These are phyloP conservation scores for Chymomyza amoena DNA, from an alignment of 2,888 invertebrate species.

Conservation along the genomic window DNA sequence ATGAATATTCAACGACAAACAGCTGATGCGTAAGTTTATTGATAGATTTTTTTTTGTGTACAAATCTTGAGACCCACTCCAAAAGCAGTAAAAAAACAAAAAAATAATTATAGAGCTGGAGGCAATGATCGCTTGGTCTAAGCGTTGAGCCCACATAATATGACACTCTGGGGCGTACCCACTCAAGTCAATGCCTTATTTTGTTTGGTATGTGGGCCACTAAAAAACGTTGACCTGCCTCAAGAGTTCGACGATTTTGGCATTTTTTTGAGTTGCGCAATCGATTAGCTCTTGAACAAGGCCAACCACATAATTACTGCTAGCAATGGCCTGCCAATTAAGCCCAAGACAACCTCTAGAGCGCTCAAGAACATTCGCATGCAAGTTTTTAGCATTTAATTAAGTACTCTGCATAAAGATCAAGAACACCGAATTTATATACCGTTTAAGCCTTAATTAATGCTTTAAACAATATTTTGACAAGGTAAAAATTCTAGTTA, in stretches of 20 bases:
- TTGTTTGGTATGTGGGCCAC: constrained; percentile 39
- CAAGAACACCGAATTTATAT: neutral
- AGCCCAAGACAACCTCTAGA: neutral
- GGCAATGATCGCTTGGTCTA: neutral
- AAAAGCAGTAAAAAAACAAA: neutral
- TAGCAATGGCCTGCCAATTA: neutral
- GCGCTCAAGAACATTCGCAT: neutral
- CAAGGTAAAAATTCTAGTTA: neutral
- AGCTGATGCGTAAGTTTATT: neutral
- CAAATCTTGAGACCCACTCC: neutral
- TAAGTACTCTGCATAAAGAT: neutral
- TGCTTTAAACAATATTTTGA: neutral
- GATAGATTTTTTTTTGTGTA: neutral
- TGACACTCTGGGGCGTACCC: neutral
- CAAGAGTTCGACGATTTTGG: constrained; percentile 58
- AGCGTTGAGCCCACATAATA: neutral
- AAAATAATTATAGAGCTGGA: neutral
- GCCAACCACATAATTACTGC: constrained; percentile 61
- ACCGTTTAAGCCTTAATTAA: neutral
- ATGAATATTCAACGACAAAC: neutral
- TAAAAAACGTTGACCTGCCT: constrained; percentile 40
- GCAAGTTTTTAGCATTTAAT: neutral
- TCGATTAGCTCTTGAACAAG: constrained; percentile 42
- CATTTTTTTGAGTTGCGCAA: constrained; percentile 36
- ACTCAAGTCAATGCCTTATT: constrained; percentile 7